These are phyloP conservation scores for Gymnoscopelus microlampas DNA, from an alignment of 2,797 vertebrate species.

Conservation along the genomic window DNA sequence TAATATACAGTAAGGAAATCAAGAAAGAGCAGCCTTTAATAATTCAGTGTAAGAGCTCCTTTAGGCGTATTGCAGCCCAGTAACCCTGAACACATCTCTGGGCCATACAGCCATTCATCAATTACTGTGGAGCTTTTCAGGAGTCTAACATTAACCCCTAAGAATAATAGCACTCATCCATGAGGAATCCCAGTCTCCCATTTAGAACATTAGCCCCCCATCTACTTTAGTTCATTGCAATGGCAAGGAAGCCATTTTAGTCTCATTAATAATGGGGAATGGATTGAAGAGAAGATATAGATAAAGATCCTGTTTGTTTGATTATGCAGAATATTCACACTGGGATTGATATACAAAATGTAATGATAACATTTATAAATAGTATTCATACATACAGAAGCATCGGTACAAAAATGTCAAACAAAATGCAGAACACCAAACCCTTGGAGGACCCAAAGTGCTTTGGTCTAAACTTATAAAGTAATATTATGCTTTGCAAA, in stretches of 20 bases:
- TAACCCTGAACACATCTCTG: conserved; percentile 74
- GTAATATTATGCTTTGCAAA: conserved; percentile 52
- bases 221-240: conserved; percentile 39
- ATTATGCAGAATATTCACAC: conserved; percentile 22
- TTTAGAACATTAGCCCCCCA: conserved; percentile 56
- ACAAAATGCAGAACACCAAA: conserved; percentile 19
- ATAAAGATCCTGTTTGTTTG: conserved; percentile 21
- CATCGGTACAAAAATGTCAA: too few species aligned
- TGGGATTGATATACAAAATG: conserved; percentile 23
- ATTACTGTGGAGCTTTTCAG: conserved; percentile 69
- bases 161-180: conserved; percentile 70
- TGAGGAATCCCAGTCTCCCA: conserved; percentile 54
- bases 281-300: conserved; percentile 16
- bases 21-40: conserved; percentile 72
- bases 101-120: conserved; percentile 75
- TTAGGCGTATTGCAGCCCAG: conserved; percentile 70
- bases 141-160: conserved; percentile 72
- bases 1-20: conserved; percentile 48
- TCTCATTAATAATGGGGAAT: conserved; percentile 31
- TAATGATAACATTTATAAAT: conserved; percentile 36
- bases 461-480: conserved; percentile 57
- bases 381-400: conserved; percentile 27
- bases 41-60: conserved; percentile 76
- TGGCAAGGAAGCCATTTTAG: conserved; percentile 14
- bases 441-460: conserved; percentile 35